A percentile compares a stretch with the other conserved stretches of the same genome.
phyloP scores from a whole-genome alignment of 2,113 vertebrate species.

The Tachycineta bicolor region DNA sequence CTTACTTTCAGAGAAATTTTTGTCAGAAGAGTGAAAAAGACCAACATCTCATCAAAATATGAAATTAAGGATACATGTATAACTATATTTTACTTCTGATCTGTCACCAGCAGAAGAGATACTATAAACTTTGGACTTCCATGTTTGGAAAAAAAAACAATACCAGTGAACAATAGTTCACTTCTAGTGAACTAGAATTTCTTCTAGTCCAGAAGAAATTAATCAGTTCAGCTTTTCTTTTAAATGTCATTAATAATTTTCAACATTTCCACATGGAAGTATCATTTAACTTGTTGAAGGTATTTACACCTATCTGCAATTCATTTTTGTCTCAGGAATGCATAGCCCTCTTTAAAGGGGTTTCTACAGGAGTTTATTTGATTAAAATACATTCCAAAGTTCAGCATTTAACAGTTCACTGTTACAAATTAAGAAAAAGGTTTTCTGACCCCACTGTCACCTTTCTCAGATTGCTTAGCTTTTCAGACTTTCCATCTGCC shows the following conservation, averaged over 20 bases:
- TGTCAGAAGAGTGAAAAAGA: not conserved
- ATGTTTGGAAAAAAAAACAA: not conserved
- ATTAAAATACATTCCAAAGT: not conserved
- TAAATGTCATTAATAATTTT: not conserved
- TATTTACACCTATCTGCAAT: not conserved
- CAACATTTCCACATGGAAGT: not conserved
- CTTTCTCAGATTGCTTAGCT: not conserved
- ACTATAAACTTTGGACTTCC: not conserved
- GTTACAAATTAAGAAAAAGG: not conserved
- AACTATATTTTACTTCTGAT: not conserved
- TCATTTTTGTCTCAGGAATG: not conserved
- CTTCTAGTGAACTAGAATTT: not conserved
- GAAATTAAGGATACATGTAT: not conserved
- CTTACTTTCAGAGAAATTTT: not conserved
- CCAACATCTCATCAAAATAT: not conserved
- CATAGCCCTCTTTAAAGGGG: not conserved
- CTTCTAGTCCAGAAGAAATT: not conserved
- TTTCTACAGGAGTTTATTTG: not conserved
- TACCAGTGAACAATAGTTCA: not conserved
- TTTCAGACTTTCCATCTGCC: not conserved
- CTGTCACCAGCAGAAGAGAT: not conserved
- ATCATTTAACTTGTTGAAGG: not conserved
- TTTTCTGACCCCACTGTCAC: not conserved
- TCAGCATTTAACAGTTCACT: not conserved
- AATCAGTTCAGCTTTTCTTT: not conserved